A percentile compares a stretch with the other conserved stretches of the same genome.
These are phyloP conservation scores for Xenops minutus DNA, from an alignment of 2,797 vertebrate genomes.

Conservation along the genomic window DNA sequence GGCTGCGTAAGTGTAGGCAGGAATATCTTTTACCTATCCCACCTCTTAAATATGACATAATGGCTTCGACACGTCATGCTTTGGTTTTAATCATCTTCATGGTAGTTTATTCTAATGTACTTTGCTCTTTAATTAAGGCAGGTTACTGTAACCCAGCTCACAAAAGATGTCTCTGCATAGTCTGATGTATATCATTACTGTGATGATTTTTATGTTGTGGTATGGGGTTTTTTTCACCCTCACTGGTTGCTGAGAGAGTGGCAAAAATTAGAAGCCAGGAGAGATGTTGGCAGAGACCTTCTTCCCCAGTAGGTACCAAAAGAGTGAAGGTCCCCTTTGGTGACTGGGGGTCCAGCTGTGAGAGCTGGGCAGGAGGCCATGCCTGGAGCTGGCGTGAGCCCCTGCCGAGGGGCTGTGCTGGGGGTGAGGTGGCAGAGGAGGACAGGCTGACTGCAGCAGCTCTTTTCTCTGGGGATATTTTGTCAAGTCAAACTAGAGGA, in stretches of 20 bases:
- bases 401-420: accelerated
- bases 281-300: neutral
- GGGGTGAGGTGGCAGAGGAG: neutral
- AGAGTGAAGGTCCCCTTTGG: neutral
- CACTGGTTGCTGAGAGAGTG: neutral
- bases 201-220: neutral
- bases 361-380: accelerated
- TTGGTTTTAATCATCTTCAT: neutral
- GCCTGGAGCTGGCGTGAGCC: neutral
- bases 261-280: neutral
- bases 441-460: neutral
- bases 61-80: neutral
- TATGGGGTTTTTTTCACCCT: neutral
- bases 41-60: neutral
- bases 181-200: neutral
- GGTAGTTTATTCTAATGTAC: neutral
- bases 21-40: neutral
- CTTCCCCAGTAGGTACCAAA: neutral
- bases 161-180: neutral
- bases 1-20: neutral
- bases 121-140: neutral
- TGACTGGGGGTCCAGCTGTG: neutral
- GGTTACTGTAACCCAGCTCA: neutral
- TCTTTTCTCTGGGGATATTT: neutral
- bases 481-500: neutral